A percentile compares a stretch with the other conserved stretches of the same genome.
phyloP scores from a whole-genome alignment of 2,888 invertebrate genomes.

The Gymnoscelis rufifasciata region DNA sequence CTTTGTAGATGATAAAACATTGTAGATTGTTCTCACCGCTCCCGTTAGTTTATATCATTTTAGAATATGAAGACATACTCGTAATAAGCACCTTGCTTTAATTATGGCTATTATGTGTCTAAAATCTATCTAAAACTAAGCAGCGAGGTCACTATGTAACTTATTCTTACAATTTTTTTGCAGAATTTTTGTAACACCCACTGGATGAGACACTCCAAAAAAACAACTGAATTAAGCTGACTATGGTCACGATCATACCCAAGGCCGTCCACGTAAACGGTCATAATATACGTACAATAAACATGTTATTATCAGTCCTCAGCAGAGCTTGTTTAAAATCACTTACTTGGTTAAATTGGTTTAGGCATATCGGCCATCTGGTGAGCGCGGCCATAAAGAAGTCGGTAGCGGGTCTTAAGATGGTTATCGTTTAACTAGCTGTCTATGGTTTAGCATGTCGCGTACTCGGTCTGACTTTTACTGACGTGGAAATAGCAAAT shows the following conservation, averaged over 20 bases:
- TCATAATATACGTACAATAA: conserved; percentile 32
- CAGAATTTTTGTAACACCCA: too few relatives aligned
- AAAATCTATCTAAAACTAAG: too few relatives aligned
- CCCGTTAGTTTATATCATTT: too few relatives aligned
- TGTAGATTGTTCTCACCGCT: too few relatives aligned
- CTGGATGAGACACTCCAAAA: too few relatives aligned
- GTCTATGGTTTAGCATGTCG: conserved; percentile 49
- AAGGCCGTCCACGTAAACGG: conserved; percentile 49
- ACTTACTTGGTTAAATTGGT: conserved; percentile 52
- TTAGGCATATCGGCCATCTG: conserved; percentile 57
- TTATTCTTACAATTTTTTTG: too few relatives aligned
- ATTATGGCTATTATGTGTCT: too few relatives aligned
- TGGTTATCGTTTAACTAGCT: conserved; percentile 65
- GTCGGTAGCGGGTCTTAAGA: conserved; percentile 49
- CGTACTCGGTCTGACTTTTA: conserved; percentile 26
- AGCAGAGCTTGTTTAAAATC: conserved; percentile 33
- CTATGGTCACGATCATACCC: conserved; percentile 48
- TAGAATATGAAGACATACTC: too few relatives aligned
- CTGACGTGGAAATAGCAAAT: conserved; percentile 28
- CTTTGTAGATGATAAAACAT: too few relatives aligned
- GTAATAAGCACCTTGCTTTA: too few relatives aligned
- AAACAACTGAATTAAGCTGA: conserved; percentile 33
- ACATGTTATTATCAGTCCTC: not conserved
- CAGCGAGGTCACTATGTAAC: conserved; percentile 12
- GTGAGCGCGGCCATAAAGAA: conserved; percentile 63